These are phyloP conservation scores for Mamestra configurata DNA, from an alignment of 1,140 invertebrate genomes.

Conservation along the genomic window DNA sequence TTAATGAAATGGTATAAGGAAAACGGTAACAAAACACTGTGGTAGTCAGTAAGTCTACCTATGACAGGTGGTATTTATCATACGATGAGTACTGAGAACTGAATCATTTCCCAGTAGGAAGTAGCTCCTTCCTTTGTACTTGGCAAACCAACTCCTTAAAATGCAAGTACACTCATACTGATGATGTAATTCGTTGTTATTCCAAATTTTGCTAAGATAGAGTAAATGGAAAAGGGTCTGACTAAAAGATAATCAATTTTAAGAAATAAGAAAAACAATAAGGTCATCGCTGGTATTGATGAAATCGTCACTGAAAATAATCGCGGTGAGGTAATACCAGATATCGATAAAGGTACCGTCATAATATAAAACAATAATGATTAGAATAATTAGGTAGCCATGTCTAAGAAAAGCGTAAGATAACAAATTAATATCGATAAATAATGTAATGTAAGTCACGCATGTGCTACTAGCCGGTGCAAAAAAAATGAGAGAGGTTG, in stretches of 20 bases:
- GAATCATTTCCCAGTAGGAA: constrained; percentile 24
- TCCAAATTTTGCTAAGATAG: constrained; percentile 14
- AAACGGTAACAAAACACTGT: not conserved
- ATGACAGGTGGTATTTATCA: not conserved
- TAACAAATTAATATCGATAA: no score
- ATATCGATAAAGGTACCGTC: constrained; percentile 16
- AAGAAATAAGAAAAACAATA: constrained; percentile 24
- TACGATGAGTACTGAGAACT: constrained; percentile 1
- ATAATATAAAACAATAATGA: not conserved
- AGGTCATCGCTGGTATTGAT: not conserved
- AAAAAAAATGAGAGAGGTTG: no score
- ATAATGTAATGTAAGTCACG: no score
- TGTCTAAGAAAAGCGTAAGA: no score
- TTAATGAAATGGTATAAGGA: not conserved
- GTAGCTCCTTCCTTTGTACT: not conserved
- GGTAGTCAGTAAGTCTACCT: constrained; percentile 16
- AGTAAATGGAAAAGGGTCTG: not conserved
- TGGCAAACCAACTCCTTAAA: not conserved
- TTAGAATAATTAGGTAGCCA: not conserved
- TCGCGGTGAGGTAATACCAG: constrained; percentile 24
- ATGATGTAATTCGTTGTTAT: constrained; percentile 8
- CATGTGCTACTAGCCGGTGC: no score
- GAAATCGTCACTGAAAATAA: constrained; percentile 29
- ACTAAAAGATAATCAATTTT: constrained; percentile 8
- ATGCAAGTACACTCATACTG: not conserved